A percentile compares a stretch with the other conserved stretches of the same genome.
Conservation (phyloP, 2,888 invertebrate species). For the Timandra comae region DNA sequence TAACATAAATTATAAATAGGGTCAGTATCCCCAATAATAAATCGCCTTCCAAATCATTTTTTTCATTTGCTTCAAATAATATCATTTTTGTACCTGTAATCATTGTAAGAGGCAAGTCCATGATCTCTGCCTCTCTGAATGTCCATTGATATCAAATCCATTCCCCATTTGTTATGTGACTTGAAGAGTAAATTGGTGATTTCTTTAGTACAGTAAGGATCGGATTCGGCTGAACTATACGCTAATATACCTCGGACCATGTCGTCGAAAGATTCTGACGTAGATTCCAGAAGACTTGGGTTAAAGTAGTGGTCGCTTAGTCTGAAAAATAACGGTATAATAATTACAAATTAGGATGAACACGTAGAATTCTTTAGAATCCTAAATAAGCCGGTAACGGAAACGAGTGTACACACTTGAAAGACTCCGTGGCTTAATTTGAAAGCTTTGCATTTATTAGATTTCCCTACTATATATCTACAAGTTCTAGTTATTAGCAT, state of each 20-base stretch:
- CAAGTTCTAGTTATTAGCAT: too few relatives aligned
- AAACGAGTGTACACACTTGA: too few relatives aligned
- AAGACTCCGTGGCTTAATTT: too few relatives aligned
- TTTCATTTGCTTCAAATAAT: too few relatives aligned
- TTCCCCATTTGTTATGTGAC: constrained; percentile 64
- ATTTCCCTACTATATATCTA: too few relatives aligned
- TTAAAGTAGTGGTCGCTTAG: constrained; percentile 76
- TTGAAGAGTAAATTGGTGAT: constrained; percentile 68
- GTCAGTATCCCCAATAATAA: too few relatives aligned
- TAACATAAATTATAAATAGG: too few relatives aligned
- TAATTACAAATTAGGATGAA: too few relatives aligned
- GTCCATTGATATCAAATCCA: constrained; percentile 80
- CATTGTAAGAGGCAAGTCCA: constrained; percentile 79
- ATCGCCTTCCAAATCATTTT: too few relatives aligned
- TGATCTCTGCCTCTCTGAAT: constrained; percentile 81
- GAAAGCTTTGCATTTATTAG: too few relatives aligned
- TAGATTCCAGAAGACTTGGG: constrained; percentile 70
- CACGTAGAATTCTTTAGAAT: too few relatives aligned
- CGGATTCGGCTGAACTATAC: constrained; percentile 75
- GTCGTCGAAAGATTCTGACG: constrained; percentile 67
- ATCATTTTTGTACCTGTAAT: constrained; percentile 64
- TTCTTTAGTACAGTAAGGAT: constrained; percentile 71
- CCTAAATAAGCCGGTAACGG: too few relatives aligned
- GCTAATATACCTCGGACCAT: constrained; percentile 73
- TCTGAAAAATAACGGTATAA: constrained; percentile 42